phyloP scores from a whole-genome alignment of 2,888 invertebrate species.

The Epinotia nisella region DNA sequence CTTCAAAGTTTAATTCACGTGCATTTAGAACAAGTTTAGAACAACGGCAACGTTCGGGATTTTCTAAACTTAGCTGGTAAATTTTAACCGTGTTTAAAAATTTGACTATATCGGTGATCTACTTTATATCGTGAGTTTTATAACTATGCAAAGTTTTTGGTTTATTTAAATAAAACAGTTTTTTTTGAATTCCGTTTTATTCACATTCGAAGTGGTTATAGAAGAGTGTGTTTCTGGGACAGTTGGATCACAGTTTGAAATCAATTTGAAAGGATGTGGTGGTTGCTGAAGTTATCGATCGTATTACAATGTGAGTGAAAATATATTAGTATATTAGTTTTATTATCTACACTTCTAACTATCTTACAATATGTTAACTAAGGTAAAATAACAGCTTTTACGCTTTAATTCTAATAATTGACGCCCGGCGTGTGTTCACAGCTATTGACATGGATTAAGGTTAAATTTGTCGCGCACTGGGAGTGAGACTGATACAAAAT shows the following conservation, averaged over 20 bases:
- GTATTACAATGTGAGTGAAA: slow-evolving; percentile 69
- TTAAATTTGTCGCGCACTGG: no score
- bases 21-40: slow-evolving; percentile 26
- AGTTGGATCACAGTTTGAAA: slow-evolving; percentile 45
- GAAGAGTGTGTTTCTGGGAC: background rate
- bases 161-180: background rate
- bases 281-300: slow-evolving; percentile 65
- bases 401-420: no score
- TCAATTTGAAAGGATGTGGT: slow-evolving; percentile 63
- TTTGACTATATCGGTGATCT: slow-evolving; percentile 14
- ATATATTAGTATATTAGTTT: background rate
- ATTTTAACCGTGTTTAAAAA: slow-evolving; percentile 25
- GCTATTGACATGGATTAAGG: no score
- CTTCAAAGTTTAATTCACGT: slow-evolving; percentile 35
- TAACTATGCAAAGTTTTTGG: background rate
- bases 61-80: slow-evolving; percentile 1
- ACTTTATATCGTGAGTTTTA: background rate
- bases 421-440: no score
- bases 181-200: background rate
- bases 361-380: no score
- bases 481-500: no score
- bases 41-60: slow-evolving; percentile 1
- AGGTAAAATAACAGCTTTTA: no score
- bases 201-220: background rate
- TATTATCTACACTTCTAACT: background rate